Evolutionary conservation across 2,888 invertebrate species (phyloP), one percentile per base, ranked within the genome.

Genomic region (Azorinus chamasolen): DNA sequence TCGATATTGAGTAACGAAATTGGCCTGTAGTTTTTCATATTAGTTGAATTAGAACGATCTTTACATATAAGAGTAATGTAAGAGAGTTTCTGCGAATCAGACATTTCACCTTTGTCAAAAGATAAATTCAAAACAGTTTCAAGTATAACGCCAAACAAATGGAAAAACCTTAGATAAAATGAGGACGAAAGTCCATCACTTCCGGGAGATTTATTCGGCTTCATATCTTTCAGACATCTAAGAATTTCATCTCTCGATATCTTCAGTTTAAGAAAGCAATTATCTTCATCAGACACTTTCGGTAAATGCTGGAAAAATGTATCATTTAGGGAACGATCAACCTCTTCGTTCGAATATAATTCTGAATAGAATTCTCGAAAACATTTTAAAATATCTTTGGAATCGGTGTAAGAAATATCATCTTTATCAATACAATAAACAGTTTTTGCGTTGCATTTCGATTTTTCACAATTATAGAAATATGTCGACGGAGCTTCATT

Each of bases 1-100:
- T 85, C 83, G 10, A 78, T 45, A 72, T 83, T 81, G 22, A 84
- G 51, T 2, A 84, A 46, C 10, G 81, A 81, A 32, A 85, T 85
- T 5, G 83, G 87, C 20, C 83, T 50, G 53, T 77, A 84, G 50
- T 72, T 72, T 68, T 83, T 80, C 51, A 85, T 54, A 62, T 71
- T 16, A 10, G 57, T 27, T 16, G 59, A 27, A 24, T 81, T 58
- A 32, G 43, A 25, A 27, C 27, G 32, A 54, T 84, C 81, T 79
- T 84, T 83, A 61, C 78, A 80, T 37, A 86, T 43, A 16, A 72
- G 32, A 0, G 72, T 72, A 10, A 74, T 74, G 57, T 63, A 74
- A 6, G 74, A 74, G 6, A 62, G 20, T 27, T 69, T 73, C 32
- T 73, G 63, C 25, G 64, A 61, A 3, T 51, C 55, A n/a, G 73